Base-by-base conservation (phyloP, 1,140 invertebrate species). In the Heliconius hermathena region DNA sequence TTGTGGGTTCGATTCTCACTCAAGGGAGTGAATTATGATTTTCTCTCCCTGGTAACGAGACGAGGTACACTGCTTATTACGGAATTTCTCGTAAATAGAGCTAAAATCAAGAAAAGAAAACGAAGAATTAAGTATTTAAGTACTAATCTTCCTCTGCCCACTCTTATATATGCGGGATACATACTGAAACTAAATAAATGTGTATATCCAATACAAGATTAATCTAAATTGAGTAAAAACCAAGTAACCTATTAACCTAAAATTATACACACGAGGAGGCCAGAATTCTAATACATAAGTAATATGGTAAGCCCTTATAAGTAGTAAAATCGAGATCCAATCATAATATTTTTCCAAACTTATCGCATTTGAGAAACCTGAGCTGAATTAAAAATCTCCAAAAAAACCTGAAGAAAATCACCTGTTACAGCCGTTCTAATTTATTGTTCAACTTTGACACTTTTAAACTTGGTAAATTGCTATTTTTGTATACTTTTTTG, bases 381-480 rank as follows among this genome's bases (percentile, higher is more conserved):
- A 29, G 26, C 60, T 26, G 60, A 66, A 66, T 66, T 66, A 66
- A 66, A 66, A 66, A 29, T 66, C 22, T 9, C 60, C 26, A 66
- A 66, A 66, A 66, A 66, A 29, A 66, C 9, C 26, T 26, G 60
- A 5, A 66, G 60, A 66, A 66, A 66, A 66, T 66, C 60, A 66
- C 60, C 26, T 66, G 26, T 66, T 66, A 66, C 60, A 66, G 60
- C 22, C 29, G 20, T 66, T 66, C 13, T 66, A 66, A 66, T 66
- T 66, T 66, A 66, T 66, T 66, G 60, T 66, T 66, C 60, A 66
- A 66, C 22, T 66, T 66, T 66, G 60, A 66, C 60, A 26, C 60
- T 66, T 66, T 66, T 66, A 8, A 66, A 66, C 60, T 66, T 66
- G 60, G 60, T 22, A 29, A 66, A 66, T 66, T 66, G 60, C 60